Evolutionary conservation across 2,888 invertebrate species (phyloP).

Genomic region (Agrenia bidenticulata): DNA sequence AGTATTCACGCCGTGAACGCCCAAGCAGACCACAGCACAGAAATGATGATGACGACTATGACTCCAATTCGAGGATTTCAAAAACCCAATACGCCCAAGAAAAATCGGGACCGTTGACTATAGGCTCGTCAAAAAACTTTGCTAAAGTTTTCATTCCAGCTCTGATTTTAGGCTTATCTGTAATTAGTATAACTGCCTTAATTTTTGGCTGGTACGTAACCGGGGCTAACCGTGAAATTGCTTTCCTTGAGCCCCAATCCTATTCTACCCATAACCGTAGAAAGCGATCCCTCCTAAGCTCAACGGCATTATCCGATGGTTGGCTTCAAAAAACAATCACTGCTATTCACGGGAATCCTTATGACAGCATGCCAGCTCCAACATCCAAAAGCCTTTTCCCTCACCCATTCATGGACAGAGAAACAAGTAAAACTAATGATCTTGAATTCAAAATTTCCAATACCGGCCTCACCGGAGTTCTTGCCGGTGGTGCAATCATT

Average conservation of each 20-base stretch:
- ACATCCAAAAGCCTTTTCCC: constrained; percentile 42
- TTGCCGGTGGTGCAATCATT: constrained; percentile 48
- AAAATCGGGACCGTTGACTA: constrained; percentile 35
- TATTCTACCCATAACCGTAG: constrained; percentile 15
- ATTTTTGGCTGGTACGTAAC: constrained; percentile 66
- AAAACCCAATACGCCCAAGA: constrained; percentile 36
- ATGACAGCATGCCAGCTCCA: constrained; percentile 43
- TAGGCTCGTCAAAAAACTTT: constrained; percentile 49
- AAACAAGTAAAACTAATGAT: constrained; percentile 46
- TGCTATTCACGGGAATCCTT: constrained; percentile 50
- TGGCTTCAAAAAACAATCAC: constrained; percentile 50
- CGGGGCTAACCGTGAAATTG: constrained; percentile 46
- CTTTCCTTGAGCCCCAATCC: constrained; percentile 47
- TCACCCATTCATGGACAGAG: constrained; percentile 44
- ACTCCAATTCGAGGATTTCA: constrained; percentile 31
- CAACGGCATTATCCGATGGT: constrained; percentile 44
- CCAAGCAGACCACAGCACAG: constrained; percentile 12
- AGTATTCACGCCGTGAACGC: constrained; percentile 7
- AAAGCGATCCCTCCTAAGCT: constrained; percentile 39
- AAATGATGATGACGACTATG: constrained; percentile 28
- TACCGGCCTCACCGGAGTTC: constrained; percentile 43
- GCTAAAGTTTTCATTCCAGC: constrained; percentile 68
- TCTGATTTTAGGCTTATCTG: constrained; percentile 78
- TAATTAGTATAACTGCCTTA: constrained; percentile 76
- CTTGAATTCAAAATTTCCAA: constrained; percentile 49